phyloP scores from a whole-genome alignment of 1,140 invertebrate species.

The Cardiocondyla obscurior region DNA sequence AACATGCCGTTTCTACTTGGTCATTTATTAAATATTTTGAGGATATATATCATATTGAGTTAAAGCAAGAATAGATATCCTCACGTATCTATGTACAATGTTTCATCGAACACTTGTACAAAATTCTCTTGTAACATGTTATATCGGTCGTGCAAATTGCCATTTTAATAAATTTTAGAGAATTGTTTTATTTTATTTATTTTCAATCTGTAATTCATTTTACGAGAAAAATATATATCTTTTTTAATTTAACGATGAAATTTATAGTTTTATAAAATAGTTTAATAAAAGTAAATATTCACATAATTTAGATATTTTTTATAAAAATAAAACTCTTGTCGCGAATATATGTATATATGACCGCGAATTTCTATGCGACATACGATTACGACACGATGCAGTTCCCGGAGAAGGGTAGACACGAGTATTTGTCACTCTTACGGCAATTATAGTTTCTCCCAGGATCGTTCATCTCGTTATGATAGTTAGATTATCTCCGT shows the following conservation, averaged over 20 bases:
- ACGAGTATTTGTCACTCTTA: slow-evolving; percentile 53
- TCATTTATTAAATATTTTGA: background rate
- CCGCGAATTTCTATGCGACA: slow-evolving; percentile 12
- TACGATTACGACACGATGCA: slow-evolving; percentile 8
- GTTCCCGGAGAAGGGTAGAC: background rate
- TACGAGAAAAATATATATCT: background rate
- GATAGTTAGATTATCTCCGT: slow-evolving; percentile 57
- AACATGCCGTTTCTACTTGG: background rate
- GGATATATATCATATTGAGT: background rate
- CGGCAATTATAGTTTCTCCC: slow-evolving; percentile 48
- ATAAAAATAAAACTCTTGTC: background rate
- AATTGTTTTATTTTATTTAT: background rate
- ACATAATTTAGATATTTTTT: background rate
- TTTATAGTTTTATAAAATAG: too few relatives aligned
- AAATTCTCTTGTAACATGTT: background rate
- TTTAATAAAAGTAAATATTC: background rate
- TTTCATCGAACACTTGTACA: background rate
- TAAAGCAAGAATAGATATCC: background rate
- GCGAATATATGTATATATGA: too few relatives aligned
- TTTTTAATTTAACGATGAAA: background rate
- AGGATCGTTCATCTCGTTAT: slow-evolving; percentile 54
- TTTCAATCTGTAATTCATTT: background rate
- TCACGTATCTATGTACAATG: background rate
- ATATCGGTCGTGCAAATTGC: background rate
- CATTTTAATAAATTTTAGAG: background rate